Evolutionary conservation across 35 echinoderm and acorn worm species (phyloP).

Genomic region (Stichopus chloronotus): DNA sequence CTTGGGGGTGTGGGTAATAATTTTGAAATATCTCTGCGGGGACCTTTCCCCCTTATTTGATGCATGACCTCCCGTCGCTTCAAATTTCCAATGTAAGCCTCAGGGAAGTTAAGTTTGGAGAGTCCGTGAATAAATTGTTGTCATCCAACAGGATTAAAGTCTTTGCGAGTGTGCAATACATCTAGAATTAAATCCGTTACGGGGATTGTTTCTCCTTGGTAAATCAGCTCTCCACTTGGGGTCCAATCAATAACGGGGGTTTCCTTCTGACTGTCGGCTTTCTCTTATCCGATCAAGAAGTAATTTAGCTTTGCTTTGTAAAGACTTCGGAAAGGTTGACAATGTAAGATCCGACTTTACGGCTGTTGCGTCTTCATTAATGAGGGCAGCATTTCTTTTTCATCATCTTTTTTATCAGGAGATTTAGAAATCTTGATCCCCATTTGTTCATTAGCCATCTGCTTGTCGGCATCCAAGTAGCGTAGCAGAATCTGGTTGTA

Average conservation of each 20-base stretch:
- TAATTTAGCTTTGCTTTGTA: constrained; percentile 17
- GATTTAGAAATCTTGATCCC: too few relatives aligned
- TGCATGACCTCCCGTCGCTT: not conserved
- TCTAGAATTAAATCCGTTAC: constrained; percentile 15
- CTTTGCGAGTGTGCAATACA: not conserved
- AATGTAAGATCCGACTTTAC: not conserved
- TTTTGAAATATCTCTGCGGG: not conserved
- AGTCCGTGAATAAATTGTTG: not conserved
- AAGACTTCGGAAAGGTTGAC: not conserved
- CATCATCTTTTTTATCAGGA: not conserved
- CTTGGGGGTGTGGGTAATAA: not conserved
- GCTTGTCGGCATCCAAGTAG: not conserved
- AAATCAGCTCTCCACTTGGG: constrained; percentile 6
- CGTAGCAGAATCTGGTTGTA: constrained; percentile 51
- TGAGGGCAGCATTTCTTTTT: not conserved
- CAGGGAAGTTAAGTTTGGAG: not conserved
- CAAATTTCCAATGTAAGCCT: not conserved
- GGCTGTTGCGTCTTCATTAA: not conserved
- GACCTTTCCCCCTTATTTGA: not conserved
- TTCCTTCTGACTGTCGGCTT: not conserved
- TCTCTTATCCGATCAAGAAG: not conserved
- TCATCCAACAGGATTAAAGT: not conserved
- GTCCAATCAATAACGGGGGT: constrained; percentile 37
- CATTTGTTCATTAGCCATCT: not conserved
- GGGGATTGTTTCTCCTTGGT: not conserved